These are phyloP conservation scores for Knipowitschia caucasica DNA, from an alignment of 2,797 vertebrate genomes.

Conservation along the genomic window DNA sequence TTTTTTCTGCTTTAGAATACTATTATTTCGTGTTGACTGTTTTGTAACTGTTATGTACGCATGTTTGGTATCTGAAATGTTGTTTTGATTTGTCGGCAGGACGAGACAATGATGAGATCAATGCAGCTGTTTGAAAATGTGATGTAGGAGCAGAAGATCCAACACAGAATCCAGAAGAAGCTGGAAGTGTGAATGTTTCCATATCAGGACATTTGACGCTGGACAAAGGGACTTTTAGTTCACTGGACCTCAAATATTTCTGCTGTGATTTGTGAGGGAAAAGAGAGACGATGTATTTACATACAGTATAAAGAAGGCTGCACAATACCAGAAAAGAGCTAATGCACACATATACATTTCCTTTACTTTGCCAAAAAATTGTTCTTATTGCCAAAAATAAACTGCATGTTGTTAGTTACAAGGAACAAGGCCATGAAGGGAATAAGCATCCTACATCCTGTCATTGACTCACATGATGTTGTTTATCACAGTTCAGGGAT, in stretches of 20 bases:
- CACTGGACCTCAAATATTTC: constrained; percentile 23
- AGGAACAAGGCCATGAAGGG: constrained; percentile 31
- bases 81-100: constrained; percentile 68
- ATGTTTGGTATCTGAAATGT: background rate
- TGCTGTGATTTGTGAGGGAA: constrained; percentile 31
- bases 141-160: constrained; percentile 74
- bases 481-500: constrained; percentile 37
- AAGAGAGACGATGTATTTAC: constrained; percentile 17
- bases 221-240: constrained; percentile 23
- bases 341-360: constrained; percentile 30
- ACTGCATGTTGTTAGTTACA: constrained; percentile 50
- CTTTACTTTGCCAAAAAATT: constrained; percentile 15
- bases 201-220: constrained; percentile 45
- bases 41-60: too few relatives aligned
- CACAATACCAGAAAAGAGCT: constrained; percentile 33
- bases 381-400: constrained; percentile 24
- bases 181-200: constrained; percentile 34
- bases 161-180: constrained; percentile 12
- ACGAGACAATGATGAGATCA: constrained; percentile 97
- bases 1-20: background rate
- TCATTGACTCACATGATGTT: constrained; percentile 14
- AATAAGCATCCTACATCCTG: constrained; percentile 25
- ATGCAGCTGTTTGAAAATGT: constrained; percentile 98
- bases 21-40: background rate
- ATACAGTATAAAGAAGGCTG: constrained; percentile 24